Base-by-base conservation (phyloP, 2,113 vertebrate genomes). In the Chinchilla lanigera region DNA sequence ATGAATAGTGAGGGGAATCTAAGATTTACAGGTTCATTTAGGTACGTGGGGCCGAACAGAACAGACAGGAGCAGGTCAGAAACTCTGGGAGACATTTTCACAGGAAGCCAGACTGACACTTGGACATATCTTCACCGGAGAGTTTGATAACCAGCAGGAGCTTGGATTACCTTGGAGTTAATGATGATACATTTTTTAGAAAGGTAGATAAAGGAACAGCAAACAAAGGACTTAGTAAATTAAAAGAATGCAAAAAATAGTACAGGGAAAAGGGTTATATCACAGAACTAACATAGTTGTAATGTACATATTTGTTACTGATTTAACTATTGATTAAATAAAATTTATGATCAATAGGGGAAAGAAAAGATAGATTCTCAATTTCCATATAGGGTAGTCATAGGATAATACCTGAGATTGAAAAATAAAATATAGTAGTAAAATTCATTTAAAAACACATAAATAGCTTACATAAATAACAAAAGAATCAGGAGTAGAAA, bases 251-350 rank as follows among this genome's bases (percentile, higher is more conserved):
- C n/a, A 17, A 83, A 78, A 67, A 60, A 24, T 61, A 71, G 17
- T 50, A 20, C 8, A 41, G 61, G 38, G 47, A 81, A 22, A 67
- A 61, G 17, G 65, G 7, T 54, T 80, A 22, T 54, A 35, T 35
- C 17, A 50, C 5, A 82, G 44, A 85, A 54, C 50, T 94, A 85
- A 47, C 19, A 38, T 77, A 61, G 28, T 90, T 73, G 11, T 84
- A 65, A 33, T 54, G 9, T 52, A 35, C 10, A 41, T 33, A 28
- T 85, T 95, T 90, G 26, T 81, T 85, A 85, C 11, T 93, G 22
- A 69, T 88, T 90, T 93, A 63, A 78, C 20, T 65, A 38, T 61
- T 54, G 14, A 90, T 71, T 60, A 95, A 61, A 84, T 56, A 85
- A 90, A 88, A 44, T 73, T 41, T 84, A 65, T 80, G 47, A 17